Evolutionary conservation across 2,888 invertebrate species (phyloP).

Genomic region (Euphydryas editha): DNA sequence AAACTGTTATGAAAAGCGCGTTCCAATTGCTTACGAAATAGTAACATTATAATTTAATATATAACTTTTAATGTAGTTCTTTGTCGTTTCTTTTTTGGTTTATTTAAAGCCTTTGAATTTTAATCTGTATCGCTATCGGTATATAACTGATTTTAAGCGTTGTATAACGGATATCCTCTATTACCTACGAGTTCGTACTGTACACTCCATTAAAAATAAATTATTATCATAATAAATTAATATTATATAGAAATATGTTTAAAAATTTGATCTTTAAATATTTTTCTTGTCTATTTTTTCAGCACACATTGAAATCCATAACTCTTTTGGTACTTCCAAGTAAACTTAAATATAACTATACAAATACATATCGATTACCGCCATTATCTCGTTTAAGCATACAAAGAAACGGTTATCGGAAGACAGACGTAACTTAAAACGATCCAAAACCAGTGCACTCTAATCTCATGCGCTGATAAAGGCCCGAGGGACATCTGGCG

Average conservation of each 20-base stretch:
- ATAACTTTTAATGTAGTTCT: too few species aligned
- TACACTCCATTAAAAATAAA: too few species aligned
- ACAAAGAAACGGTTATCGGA: conserved; percentile 56
- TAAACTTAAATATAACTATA: conserved; percentile 25
- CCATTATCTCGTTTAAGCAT: conserved; percentile 40
- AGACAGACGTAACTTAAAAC: conserved; percentile 53
- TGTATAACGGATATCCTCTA: too few species aligned
- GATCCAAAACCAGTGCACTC: conserved; percentile 57
- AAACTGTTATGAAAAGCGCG: conserved; percentile 29
- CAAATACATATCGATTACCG: conserved; percentile 37
- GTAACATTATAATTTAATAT: background rate
- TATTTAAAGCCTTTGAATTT: too few species aligned
- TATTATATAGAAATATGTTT: background rate
- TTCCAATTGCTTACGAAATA: conserved; percentile 19
- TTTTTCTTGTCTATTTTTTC: background rate
- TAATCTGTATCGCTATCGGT: too few species aligned
- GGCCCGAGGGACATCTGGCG: conserved; percentile 67
- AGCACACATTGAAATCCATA: conserved; percentile 18
- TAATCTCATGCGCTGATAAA: conserved; percentile 68
- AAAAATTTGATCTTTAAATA: background rate
- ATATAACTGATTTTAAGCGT: too few species aligned
- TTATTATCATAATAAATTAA: background rate
- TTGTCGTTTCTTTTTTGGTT: too few species aligned
- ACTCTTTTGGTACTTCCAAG: conserved; percentile 15
- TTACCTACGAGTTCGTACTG: too few species aligned